Evolutionary conservation across 2,888 invertebrate species (phyloP).

Genomic region (Trissolcus brochymenae): DNA sequence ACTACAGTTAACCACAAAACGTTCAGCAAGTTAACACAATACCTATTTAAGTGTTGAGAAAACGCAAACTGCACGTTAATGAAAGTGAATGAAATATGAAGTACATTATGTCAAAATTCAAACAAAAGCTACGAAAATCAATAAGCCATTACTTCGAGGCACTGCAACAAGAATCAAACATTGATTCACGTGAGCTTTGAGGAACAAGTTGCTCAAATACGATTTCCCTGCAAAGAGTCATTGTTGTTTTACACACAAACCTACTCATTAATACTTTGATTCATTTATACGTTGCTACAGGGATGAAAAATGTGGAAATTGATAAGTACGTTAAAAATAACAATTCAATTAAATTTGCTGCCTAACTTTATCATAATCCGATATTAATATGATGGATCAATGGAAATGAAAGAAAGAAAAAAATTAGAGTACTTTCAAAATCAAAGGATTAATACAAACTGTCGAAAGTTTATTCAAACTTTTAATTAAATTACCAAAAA

Average conservation of each 20-base stretch:
- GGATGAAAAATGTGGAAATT: no score
- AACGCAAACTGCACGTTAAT: slow-evolving; percentile 18
- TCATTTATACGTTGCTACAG: no score
- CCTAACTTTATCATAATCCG: no score
- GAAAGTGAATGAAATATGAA: slow-evolving; percentile 27
- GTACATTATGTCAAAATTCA: slow-evolving; percentile 31
- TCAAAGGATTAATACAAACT: no score
- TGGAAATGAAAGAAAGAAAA: no score
- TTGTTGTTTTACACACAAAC: slow-evolving; percentile 16
- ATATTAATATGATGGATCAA: no score
- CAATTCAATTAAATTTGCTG: no score
- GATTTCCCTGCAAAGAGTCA: slow-evolving; percentile 13
- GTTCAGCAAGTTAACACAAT: slow-evolving; percentile 19
- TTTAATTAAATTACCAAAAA: no score
- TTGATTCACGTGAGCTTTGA: slow-evolving; percentile 44
- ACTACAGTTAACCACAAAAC: slow-evolving; percentile 7
- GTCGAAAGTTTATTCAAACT: no score
- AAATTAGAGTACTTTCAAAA: no score
- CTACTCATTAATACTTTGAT: no score
- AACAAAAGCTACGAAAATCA: slow-evolving; percentile 38
- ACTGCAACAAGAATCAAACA: slow-evolving; percentile 39
- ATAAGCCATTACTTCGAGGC: slow-evolving; percentile 46
- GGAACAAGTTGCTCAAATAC: slow-evolving; percentile 35
- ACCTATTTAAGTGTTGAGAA: slow-evolving; percentile 18
- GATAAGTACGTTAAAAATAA: no score